These are phyloP conservation scores for Tenodera sinensis DNA, from an alignment of 2,888 invertebrate genomes.

Conservation along the genomic window DNA sequence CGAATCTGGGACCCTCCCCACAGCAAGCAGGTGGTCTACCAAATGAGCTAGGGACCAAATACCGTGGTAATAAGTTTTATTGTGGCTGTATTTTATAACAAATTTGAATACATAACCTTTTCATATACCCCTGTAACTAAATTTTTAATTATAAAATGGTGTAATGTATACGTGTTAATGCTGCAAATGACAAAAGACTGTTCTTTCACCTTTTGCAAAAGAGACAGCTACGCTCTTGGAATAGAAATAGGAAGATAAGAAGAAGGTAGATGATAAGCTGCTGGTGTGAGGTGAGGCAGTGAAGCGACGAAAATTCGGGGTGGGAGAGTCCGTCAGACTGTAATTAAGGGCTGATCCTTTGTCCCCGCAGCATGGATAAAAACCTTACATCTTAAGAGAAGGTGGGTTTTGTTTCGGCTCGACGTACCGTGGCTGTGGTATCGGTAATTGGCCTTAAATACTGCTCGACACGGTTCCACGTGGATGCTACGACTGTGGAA, in stretches of 20 bases:
- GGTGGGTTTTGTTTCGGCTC: conserved; percentile 8
- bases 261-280: not conserved
- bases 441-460: not conserved
- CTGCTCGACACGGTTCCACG: not conserved
- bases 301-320: not conserved
- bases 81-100: no score
- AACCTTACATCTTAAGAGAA: not conserved
- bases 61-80: no score
- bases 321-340: not conserved
- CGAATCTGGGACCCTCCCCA: no score
- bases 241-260: not conserved
- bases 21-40: no score
- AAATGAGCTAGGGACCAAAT: no score
- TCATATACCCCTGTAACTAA: no score
- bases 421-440: not conserved
- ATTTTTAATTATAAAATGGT: no score
- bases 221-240: not conserved
- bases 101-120: no score
- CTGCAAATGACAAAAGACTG: no score
- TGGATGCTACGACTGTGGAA: not conserved
- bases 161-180: no score
- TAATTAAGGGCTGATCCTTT: not conserved
- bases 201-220: not conserved
- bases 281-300: not conserved
- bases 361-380: not conserved